Evolutionary conservation across 2,888 invertebrate species (phyloP).

Genomic region (Dilophus febrilis): DNA sequence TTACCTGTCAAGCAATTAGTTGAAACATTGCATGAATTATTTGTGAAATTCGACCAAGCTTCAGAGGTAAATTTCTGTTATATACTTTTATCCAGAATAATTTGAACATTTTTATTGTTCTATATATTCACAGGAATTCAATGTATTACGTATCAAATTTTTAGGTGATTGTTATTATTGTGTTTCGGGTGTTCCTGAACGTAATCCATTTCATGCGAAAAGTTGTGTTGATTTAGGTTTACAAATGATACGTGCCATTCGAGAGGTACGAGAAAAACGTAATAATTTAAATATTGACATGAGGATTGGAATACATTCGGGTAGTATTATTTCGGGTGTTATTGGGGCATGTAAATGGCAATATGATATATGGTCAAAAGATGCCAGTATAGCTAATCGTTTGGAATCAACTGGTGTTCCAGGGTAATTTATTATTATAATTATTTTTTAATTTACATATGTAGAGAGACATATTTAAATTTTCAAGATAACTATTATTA

Average conservation of each 20-base stretch:
- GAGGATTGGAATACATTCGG: conserved; percentile 91
- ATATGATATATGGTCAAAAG: conserved; percentile 88
- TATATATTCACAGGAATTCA: conserved; percentile 37
- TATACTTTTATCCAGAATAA: too few relatives aligned
- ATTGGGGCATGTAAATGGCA: conserved; percentile 91
- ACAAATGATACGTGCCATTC: conserved; percentile 85
- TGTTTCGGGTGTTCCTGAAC: conserved; percentile 70
- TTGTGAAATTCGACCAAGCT: conserved; percentile 80
- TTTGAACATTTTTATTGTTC: not conserved
- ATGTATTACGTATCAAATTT: conserved; percentile 76
- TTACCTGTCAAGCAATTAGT: conserved; percentile 67
- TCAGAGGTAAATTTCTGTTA: conserved; percentile 60
- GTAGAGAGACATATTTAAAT: not conserved
- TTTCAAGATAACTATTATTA: not conserved
- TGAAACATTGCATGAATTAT: conserved; percentile 75
- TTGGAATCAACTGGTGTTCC: conserved; percentile 86
- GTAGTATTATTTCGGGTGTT: conserved; percentile 78
- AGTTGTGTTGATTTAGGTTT: conserved; percentile 79
- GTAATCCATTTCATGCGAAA: conserved; percentile 65
- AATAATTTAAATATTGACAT: conserved; percentile 78
- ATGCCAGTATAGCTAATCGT: conserved; percentile 85
- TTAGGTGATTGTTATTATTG: conserved; percentile 91
- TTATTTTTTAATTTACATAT: conserved; percentile 5
- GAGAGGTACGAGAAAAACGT: conserved; percentile 59
- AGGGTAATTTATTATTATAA: conserved; percentile 39